phyloP scores from a whole-genome alignment of 2,797 vertebrate genomes.

The Morus bassanus region DNA sequence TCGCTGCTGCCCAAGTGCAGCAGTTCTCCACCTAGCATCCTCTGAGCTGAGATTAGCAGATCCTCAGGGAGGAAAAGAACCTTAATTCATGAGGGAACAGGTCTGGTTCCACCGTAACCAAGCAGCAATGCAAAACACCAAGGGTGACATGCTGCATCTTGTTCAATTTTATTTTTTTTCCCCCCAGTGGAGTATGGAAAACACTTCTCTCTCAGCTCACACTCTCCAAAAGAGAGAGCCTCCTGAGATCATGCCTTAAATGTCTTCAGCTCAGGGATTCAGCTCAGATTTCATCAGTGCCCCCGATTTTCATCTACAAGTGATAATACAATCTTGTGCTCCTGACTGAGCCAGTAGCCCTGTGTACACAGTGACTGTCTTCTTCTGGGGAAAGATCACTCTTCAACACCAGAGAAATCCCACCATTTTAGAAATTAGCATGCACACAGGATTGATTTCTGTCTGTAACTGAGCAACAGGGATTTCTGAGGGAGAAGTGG shows the following conservation, averaged over 20 bases:
- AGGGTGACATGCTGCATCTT: background rate
- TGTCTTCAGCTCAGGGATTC: background rate
- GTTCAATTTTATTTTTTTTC: background rate
- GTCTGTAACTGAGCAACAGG: slow-evolving; percentile 14
- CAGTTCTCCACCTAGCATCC: background rate
- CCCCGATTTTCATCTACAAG: background rate
- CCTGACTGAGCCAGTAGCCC: background rate
- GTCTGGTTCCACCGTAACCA: background rate
- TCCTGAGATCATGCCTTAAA: background rate
- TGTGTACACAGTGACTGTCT: background rate
- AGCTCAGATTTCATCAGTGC: background rate
- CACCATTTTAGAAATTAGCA: slow-evolving; percentile 2
- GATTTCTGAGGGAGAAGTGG: background rate
- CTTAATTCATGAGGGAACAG: background rate
- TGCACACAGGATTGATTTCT: background rate
- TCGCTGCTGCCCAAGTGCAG: background rate
- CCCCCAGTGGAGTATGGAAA: background rate
- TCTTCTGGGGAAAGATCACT: background rate
- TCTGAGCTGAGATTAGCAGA: background rate
- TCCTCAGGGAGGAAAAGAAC: background rate
- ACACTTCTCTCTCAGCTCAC: background rate
- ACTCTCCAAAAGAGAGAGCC: background rate
- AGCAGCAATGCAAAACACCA: background rate
- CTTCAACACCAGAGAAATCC: background rate
- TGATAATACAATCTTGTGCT: background rate